Evolutionary conservation across 1,140 invertebrate species (phyloP).

Genomic region (Diuraphis noxia): DNA sequence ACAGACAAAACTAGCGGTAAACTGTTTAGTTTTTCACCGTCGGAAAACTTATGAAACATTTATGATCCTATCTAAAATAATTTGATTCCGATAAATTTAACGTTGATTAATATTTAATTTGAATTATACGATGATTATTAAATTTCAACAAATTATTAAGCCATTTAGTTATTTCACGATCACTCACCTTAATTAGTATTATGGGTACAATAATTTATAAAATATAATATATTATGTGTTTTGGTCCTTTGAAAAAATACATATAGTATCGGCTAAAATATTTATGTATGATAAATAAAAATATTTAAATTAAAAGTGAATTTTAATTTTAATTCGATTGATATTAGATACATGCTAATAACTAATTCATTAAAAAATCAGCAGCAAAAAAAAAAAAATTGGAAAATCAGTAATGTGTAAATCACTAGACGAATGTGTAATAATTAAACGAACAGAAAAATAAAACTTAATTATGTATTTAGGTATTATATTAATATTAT

Average conservation of each 20-base stretch:
- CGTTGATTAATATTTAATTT: background rate
- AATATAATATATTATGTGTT: background rate
- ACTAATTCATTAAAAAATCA: background rate
- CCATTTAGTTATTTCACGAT: background rate
- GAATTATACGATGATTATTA: background rate
- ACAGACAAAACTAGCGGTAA: background rate
- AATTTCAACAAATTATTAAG: background rate
- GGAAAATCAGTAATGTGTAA: background rate
- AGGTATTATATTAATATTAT: background rate
- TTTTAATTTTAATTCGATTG: too few species aligned
- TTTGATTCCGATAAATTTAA: background rate
- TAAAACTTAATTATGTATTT: background rate
- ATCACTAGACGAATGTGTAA: background rate
- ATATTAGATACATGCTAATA: background rate
- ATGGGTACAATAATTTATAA: background rate
- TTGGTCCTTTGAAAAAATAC: background rate
- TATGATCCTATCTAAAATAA: background rate
- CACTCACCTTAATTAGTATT: background rate
- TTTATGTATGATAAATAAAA: too few species aligned
- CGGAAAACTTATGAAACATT: background rate
- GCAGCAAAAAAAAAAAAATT: background rate
- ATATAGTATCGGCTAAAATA: background rate
- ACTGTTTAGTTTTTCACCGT: background rate
- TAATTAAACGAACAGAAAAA: background rate
- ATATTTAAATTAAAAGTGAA: too few species aligned